Base-by-base conservation (phyloP, 2,797 vertebrate species). In the Mus spretus region DNA sequence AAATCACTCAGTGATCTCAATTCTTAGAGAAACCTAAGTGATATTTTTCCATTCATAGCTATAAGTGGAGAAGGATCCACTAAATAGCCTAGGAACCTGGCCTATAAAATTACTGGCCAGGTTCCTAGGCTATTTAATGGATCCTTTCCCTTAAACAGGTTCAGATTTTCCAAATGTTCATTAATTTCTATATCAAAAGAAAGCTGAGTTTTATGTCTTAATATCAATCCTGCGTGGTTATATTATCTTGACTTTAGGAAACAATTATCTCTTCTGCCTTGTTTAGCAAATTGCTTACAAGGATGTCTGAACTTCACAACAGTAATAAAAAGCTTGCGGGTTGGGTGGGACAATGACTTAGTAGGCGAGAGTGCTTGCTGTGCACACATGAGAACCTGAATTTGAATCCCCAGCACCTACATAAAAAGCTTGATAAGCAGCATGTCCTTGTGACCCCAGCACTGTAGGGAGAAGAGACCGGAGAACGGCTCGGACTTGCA, bases 181-280 rank as follows among this genome's bases (percentile, higher is more conserved):
- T 83, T 77, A 70, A 89, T 74, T 78, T 87, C 80, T 91, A 75
- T 26, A 90, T 55, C 80, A 67, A 96, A 31, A 50, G 12, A 2
- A 20, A 86, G 72, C 65, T 14, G 79, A 40, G 2, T 77, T 75
- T 53, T 82, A 79, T 19, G 37, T 86, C 70, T 94, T 26, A 47
- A 40, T 87, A 81, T 59, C 91, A 88, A 84, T 74, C n/a, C 44
- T 15, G 10, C 20, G 92, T n/a, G 77, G 72, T 28, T 88, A 1
- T 65, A 47, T 94, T 72, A 83, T 83, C 87, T 91, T 93, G 34
- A 65, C 93, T 94, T 80, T 40, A 26, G n/a, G 88, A 96, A 87
- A 85, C 57, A 94, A 86, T 67, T 24, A 79, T 92, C 82, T 94
- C 61, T 93, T 94, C 61, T 70, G 24, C 81, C 61, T 90, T 53